phyloP scores from a whole-genome alignment of 2,113 vertebrate genomes.

The Cettia cetti region DNA sequence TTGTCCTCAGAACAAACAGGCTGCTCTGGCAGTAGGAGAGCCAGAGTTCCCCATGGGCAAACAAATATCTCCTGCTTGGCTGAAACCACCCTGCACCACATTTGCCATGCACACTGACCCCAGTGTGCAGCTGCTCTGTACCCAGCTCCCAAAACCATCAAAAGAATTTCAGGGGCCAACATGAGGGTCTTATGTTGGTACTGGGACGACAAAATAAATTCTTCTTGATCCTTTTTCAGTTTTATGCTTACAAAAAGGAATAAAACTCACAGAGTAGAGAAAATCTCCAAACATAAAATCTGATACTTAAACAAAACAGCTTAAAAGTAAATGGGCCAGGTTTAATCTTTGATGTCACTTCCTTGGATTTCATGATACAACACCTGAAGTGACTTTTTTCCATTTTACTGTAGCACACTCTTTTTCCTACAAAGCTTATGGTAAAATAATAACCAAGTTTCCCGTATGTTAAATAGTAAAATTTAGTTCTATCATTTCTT shows the following conservation, averaged over 20 bases:
- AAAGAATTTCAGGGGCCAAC: background rate
- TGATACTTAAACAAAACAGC: slow-evolving; percentile 24
- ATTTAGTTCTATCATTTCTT: slow-evolving; percentile 45
- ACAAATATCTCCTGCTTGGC: background rate
- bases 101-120: rapidly evolving
- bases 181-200: background rate
- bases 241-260: background rate
- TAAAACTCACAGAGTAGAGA: background rate
- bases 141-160: background rate
- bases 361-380: slow-evolving; percentile 50
- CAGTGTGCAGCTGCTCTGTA: background rate
- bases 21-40: background rate
- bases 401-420: slow-evolving; percentile 37
- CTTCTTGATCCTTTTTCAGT: background rate
- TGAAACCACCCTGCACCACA: background rate
- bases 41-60: background rate
- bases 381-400: slow-evolving; percentile 49
- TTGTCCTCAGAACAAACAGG: background rate
- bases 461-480: slow-evolving; percentile 59
- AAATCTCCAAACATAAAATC: slow-evolving; percentile 26
- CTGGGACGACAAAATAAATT: background rate
- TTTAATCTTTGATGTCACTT: slow-evolving; percentile 55
- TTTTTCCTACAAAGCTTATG: background rate
- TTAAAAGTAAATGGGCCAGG: slow-evolving; percentile 26
- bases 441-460: slow-evolving; percentile 56